A percentile compares a stretch with the other conserved stretches of the same genome.
These are phyloP conservation scores for Coboldia fuscipes DNA, from an alignment of 1,140 invertebrate species.

Conservation along the genomic window DNA sequence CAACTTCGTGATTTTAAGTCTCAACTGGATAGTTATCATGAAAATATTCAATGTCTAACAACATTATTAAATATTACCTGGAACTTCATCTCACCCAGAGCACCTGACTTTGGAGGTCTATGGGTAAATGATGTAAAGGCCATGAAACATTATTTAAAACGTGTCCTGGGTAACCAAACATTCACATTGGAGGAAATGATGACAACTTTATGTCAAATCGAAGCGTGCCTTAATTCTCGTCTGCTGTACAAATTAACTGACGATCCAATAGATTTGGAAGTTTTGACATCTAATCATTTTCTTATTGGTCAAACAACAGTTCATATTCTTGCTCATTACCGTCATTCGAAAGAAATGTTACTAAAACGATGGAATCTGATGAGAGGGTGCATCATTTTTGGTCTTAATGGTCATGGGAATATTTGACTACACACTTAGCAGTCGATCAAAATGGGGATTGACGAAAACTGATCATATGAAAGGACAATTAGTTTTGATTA, in stretches of 20 bases:
- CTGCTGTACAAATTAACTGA: slow-evolving; percentile 2
- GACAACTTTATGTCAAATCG: slow-evolving; percentile 10
- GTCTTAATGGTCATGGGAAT: slow-evolving; percentile 8
- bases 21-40: background rate
- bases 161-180: slow-evolving; percentile 6
- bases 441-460: slow-evolving; percentile 7
- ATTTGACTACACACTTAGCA: slow-evolving; percentile 7
- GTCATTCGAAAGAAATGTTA: slow-evolving; percentile 6
- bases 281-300: slow-evolving; percentile 8
- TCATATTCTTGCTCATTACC: slow-evolving; percentile 5
- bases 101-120: slow-evolving; percentile 1
- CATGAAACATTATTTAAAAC: background rate
- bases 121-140: background rate
- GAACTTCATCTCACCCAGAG: slow-evolving; percentile 5
- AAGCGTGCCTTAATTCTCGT: slow-evolving; percentile 11
- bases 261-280: background rate
- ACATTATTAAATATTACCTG: too few species aligned
- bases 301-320: slow-evolving; percentile 5
- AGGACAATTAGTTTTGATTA: slow-evolving; percentile 14
- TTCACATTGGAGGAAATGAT: slow-evolving; percentile 12
- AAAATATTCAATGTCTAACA: slow-evolving; percentile 5
- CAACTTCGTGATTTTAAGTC: too few species aligned
- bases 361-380: slow-evolving; percentile 6
- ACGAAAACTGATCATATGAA: slow-evolving; percentile 7
- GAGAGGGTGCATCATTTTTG: slow-evolving; percentile 7